Percentiles rank a stretch among this genome's conserved stretches.
These are phyloP conservation scores for Mystacornis crossleyi DNA, from an alignment of 2,113 vertebrate species.

Conservation along the genomic window DNA sequence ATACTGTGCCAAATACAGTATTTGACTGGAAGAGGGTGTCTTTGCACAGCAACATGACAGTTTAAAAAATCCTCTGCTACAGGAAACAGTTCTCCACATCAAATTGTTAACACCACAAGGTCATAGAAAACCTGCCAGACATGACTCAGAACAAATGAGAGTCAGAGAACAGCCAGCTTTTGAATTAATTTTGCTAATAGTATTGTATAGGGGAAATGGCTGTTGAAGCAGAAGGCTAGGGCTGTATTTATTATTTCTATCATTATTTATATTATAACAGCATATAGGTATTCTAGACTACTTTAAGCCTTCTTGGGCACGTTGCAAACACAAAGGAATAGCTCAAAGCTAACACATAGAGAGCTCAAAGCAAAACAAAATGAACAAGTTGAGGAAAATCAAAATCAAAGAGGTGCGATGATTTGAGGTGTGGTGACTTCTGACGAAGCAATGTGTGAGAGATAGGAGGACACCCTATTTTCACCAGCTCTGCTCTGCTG, in stretches of 20 bases:
- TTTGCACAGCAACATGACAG: background rate
- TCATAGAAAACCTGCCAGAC: background rate
- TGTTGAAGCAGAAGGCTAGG: background rate
- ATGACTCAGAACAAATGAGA: background rate
- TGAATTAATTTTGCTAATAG: conserved; percentile 9
- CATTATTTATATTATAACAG: background rate
- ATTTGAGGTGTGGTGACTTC: background rate
- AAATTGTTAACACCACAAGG: background rate
- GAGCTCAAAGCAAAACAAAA: background rate
- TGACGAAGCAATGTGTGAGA: background rate
- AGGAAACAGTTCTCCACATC: background rate
- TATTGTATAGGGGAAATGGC: background rate
- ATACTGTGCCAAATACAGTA: background rate
- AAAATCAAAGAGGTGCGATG: background rate
- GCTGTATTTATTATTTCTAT: background rate
- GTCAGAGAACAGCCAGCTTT: background rate
- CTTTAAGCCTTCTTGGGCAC: background rate
- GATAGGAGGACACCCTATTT: background rate
- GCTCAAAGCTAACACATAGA: too few species aligned
- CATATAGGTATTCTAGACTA: background rate
- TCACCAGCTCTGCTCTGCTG: background rate
- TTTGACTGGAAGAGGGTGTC: background rate
- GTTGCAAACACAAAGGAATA: background rate
- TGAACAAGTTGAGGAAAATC: background rate
- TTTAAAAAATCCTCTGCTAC: background rate